Base-by-base conservation (phyloP, 2,113 vertebrate genomes). In the Protomyctophum bolini region DNA sequence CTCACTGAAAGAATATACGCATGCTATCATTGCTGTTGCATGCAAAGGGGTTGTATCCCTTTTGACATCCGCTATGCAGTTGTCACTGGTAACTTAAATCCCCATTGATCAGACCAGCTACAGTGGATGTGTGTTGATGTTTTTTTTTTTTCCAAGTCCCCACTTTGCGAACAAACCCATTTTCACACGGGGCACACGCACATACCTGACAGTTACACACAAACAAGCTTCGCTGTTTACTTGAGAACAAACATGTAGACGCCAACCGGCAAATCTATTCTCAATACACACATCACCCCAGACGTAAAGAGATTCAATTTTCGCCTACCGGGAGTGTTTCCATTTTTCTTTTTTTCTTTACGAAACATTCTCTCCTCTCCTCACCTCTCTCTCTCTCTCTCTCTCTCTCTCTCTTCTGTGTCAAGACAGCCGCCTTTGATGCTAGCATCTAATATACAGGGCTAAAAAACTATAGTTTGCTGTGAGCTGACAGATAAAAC, bases 401-500 rank as follows among this genome's bases (percentile, higher is more conserved):
- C 55, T 15, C 55, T 15, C 14, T 56, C 14, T 41, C 49, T 58
- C 10, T 49, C 46, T 57, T 85, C 79, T 87, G 87, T 88, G 87
- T 90, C 88, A 91, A 91, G 90, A 91, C 89, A 87, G 88, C 88
- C 83, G 75, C 86, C 83, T 92, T 92, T 92, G 90, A 92, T 92
- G 90, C 87, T 90, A 88, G 89, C 91, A 91, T 90, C 87, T 84
- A 90, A 91, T 90, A 91, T 90, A 90, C 88, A 83, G 84, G 85
- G 86, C 89, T 90, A 90, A 90, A 89, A 91, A 92, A 92, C 89
- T 89, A 88, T 88, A 90, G 90, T 92, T 92, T 90, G 86, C 87
- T 88, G 88, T 83, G 87, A 89, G 88, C 86, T 92, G 91, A 92
- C 91, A 92, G 90, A 92, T 92, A 90, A 91, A 91, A 92, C 87